Percentiles rank a stretch among this genome's conserved stretches.
phyloP scores from a whole-genome alignment of 2,888 invertebrate genomes.

The Tetragnatha montana region DNA sequence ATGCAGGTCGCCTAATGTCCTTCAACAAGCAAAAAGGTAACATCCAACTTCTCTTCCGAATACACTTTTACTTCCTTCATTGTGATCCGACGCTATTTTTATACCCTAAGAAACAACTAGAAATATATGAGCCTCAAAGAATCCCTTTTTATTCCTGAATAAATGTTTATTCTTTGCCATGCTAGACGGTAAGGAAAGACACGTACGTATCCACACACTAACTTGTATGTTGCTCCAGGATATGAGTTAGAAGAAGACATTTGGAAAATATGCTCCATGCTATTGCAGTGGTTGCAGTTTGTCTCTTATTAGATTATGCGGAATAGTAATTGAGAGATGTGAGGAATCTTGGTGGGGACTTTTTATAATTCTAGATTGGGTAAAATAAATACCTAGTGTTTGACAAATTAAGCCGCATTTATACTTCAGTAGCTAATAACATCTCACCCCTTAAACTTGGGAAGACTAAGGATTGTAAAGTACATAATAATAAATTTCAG shows the following conservation, averaged over 20 bases:
- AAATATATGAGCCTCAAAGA: not conserved
- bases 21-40: not conserved
- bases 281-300: not conserved
- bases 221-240: not conserved
- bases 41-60: not conserved
- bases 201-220: not conserved
- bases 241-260: not conserved
- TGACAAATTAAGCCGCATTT: too few relatives aligned
- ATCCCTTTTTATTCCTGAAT: not conserved
- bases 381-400: too few relatives aligned
- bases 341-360: too few relatives aligned
- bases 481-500: too few relatives aligned
- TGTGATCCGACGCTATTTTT: not conserved
- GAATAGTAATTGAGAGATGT: not conserved
- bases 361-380: too few relatives aligned
- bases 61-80: not conserved
- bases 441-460: too few relatives aligned
- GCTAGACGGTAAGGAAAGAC: not conserved
- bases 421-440: too few relatives aligned
- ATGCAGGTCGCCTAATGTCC: not conserved
- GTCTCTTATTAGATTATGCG: not conserved
- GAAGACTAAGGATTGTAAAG: too few relatives aligned
- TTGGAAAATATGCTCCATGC: not conserved
- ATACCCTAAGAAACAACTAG: not conserved
- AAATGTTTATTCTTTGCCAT: not conserved